Evolutionary conservation across 2,797 vertebrate species (phyloP).

Genomic region (Gambelia wislizenii): DNA sequence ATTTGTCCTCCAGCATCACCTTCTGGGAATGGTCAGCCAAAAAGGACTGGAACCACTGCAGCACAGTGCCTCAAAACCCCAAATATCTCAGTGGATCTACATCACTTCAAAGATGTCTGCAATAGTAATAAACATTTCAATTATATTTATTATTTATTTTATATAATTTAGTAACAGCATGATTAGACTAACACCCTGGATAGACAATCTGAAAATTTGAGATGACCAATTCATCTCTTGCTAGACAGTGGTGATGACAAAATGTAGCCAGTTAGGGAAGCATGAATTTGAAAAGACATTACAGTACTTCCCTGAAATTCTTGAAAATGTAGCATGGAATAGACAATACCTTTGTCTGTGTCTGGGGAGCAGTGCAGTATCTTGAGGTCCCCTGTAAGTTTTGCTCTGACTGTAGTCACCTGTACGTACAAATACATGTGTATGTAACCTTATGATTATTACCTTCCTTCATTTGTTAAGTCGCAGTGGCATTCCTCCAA

Average conservation of each 20-base stretch:
- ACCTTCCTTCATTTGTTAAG: neutral
- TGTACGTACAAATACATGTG: neutral
- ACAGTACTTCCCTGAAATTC: constrained; percentile 19
- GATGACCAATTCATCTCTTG: constrained; percentile 28
- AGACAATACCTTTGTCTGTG: too few relatives aligned
- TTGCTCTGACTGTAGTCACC: neutral
- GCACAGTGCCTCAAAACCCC: neutral
- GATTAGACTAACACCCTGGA: constrained; percentile 25
- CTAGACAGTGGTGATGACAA: constrained; percentile 5
- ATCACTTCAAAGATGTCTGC: constrained; percentile 36
- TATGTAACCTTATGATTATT: neutral
- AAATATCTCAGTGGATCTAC: neutral
- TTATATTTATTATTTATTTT: neutral
- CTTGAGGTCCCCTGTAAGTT: neutral
- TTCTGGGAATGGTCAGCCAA: too few relatives aligned
- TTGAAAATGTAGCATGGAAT: neutral
- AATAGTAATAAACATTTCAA: constrained; percentile 54
- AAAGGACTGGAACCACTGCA: too few relatives aligned
- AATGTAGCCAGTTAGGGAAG: constrained; percentile 6
- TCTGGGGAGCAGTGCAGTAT: neutral
- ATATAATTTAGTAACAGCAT: neutral
- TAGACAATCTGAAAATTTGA: constrained; percentile 41
- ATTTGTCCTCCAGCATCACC: too few relatives aligned
- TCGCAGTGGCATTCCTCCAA: neutral
- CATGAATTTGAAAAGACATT: constrained; percentile 35